These are phyloP conservation scores for Lycocorax pyrrhopterus DNA, from an alignment of 2,113 vertebrate genomes.

Conservation along the genomic window DNA sequence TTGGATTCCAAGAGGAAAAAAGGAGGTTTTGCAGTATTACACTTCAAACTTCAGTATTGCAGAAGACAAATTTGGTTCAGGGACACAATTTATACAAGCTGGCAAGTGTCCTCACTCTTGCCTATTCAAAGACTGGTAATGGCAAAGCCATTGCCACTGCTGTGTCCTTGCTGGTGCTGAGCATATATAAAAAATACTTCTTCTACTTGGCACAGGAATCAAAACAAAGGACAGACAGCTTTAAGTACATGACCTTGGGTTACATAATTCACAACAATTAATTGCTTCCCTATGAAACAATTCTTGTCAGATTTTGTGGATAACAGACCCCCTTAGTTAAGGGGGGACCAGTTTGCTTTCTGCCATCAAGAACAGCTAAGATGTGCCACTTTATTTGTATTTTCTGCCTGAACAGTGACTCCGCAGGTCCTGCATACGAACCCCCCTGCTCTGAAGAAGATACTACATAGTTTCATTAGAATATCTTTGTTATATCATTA, in stretches of 20 bases:
- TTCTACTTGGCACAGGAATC: background rate
- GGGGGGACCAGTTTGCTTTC: background rate
- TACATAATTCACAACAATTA: background rate
- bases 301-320: background rate
- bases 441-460: constrained; percentile 13
- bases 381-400: background rate
- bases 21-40: background rate
- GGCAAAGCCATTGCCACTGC: background rate
- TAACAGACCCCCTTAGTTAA: background rate
- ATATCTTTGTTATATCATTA: constrained; percentile 38
- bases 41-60: background rate
- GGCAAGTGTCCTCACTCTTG: background rate
- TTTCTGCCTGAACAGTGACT: background rate
- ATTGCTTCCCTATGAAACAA: background rate
- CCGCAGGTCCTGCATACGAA: background rate
- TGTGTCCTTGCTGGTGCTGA: fast-evolving
- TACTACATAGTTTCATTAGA: constrained; percentile 26
- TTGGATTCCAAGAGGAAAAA: background rate
- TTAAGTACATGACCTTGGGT: background rate
- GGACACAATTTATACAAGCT: background rate
- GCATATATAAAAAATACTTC: background rate
- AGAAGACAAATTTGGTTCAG: background rate
- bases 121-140: background rate
- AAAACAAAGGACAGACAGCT: background rate
- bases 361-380: background rate